Percentiles rank a stretch among this genome's conserved stretches.
Evolutionary conservation across 2,888 invertebrate species (phyloP).

Genomic region (Ctena decussata): DNA sequence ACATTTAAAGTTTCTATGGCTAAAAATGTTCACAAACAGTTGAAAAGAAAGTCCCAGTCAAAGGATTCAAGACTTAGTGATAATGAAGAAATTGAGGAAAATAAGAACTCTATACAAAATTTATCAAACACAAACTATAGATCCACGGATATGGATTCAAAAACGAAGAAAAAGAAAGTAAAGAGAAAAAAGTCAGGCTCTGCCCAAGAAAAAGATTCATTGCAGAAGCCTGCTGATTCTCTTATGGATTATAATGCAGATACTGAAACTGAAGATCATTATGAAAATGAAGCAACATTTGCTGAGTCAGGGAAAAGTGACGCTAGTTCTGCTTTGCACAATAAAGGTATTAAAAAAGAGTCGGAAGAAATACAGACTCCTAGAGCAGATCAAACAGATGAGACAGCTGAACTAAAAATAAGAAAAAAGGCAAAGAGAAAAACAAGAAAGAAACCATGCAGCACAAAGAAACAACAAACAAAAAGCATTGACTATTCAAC

Average conservation of each 20-base stretch:
- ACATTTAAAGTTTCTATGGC: neutral
- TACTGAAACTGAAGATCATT: neutral
- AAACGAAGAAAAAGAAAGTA: neutral
- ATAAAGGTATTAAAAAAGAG: neutral
- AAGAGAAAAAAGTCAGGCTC: neutral
- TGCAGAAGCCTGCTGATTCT: neutral
- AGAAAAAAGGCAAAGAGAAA: neutral
- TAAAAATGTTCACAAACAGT: neutral
- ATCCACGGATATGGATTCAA: too few species aligned
- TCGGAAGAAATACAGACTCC: neutral
- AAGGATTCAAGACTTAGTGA: too few species aligned
- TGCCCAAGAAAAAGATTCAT: neutral
- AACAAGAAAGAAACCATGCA: neutral
- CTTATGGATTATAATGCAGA: neutral
- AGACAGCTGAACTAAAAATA: neutral
- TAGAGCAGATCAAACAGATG: too few species aligned
- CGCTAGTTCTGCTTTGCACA: neutral
- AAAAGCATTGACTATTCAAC: neutral
- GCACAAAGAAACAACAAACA: neutral
- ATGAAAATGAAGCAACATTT: neutral
- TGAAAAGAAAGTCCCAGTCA: neutral
- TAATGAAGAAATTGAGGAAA: too few species aligned
- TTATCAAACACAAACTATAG: too few species aligned
- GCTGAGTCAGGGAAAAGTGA: neutral
- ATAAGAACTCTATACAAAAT: too few species aligned